Evolutionary conservation across 2,113 vertebrate species (phyloP).

Genomic region (Bubalus kerabau): DNA sequence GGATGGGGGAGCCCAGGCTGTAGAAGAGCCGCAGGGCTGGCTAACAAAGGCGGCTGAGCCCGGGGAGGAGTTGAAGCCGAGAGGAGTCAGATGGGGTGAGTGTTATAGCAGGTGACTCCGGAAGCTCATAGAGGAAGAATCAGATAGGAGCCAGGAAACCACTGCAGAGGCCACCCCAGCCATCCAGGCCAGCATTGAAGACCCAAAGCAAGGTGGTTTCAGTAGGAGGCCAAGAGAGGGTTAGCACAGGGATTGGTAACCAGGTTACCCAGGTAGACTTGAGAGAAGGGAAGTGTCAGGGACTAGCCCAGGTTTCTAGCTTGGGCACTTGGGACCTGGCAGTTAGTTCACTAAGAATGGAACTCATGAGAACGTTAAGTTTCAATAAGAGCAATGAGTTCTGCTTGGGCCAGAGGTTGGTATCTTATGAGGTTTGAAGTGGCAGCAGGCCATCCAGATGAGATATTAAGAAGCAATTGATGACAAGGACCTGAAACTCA

Average conservation of each 20-base stretch:
- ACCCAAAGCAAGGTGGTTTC: background rate
- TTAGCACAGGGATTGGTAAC: background rate
- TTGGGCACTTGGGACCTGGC: background rate
- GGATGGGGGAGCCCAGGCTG: background rate
- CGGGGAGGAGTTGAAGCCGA: no score
- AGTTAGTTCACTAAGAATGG: background rate
- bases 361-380: background rate
- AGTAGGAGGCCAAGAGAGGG: background rate
- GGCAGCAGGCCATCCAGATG: background rate
- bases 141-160: background rate
- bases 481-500: background rate
- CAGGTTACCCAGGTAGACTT: background rate
- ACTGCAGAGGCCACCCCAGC: background rate
- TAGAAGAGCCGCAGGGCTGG: fast-evolving
- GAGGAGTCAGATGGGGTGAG: background rate
- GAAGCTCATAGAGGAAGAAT: background rate
- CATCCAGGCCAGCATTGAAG: background rate
- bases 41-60: background rate
- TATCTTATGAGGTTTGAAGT: background rate
- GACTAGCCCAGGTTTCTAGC: background rate
- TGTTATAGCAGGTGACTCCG: background rate
- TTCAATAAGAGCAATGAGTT: background rate
- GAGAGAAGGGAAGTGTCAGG: background rate
- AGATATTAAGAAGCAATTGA: background rate
- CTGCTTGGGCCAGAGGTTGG: background rate